Evolutionary conservation across 2,113 vertebrate genomes (phyloP).

Genomic region (Cyprinodon variegatus): DNA sequence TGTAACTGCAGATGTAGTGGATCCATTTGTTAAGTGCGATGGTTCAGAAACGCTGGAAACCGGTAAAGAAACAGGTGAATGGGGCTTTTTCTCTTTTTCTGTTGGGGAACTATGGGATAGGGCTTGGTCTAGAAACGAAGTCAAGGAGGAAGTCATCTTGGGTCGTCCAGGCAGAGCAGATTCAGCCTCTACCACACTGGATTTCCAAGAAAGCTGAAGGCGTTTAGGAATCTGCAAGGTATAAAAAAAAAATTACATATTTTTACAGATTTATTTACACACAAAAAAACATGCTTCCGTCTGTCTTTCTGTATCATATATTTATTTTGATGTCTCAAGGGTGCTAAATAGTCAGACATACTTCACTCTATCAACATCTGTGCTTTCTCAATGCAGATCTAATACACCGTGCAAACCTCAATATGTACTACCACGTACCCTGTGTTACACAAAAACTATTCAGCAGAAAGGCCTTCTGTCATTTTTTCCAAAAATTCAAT

Average conservation of each 20-base stretch:
- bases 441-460: too few relatives aligned
- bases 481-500: too few relatives aligned
- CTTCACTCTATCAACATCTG: too few relatives aligned
- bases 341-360: too few relatives aligned
- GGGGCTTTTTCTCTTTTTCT: conserved; percentile 36
- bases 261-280: background rate
- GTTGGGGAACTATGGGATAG: conserved; percentile 26
- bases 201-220: conserved; percentile 89
- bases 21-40: conserved; percentile 58
- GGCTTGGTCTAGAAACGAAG: conserved; percentile 42
- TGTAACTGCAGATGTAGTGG: conserved; percentile 32
- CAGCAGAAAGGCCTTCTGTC: too few relatives aligned
- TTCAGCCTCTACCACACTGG: conserved; percentile 89
- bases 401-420: too few relatives aligned
- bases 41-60: conserved; percentile 29
- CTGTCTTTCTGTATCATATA: background rate
- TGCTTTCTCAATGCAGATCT: too few relatives aligned
- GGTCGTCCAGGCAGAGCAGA: conserved; percentile 81
- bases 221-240: conserved; percentile 88
- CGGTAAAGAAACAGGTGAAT: conserved; percentile 27
- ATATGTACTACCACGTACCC: too few relatives aligned
- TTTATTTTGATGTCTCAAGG: conserved; percentile 1
- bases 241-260: conserved; percentile 19
- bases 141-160: conserved; percentile 68
- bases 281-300: background rate